These are phyloP conservation scores for Odontamblyopus lacepedii DNA, from an alignment of 2,797 vertebrate species.

Conservation along the genomic window DNA sequence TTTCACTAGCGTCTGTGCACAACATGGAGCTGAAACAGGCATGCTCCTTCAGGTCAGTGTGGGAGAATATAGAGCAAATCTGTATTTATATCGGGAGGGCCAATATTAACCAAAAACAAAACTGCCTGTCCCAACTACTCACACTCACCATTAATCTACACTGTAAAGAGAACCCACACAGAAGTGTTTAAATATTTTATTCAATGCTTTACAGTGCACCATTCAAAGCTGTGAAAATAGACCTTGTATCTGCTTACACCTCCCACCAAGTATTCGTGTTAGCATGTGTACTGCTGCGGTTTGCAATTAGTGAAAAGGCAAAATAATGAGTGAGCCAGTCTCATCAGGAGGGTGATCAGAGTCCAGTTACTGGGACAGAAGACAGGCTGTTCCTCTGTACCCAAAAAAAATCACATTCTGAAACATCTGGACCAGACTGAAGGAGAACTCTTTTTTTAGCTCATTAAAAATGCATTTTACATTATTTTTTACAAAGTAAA, in stretches of 20 bases:
- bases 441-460: slow-evolving; percentile 5
- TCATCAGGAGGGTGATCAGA: slow-evolving; percentile 56
- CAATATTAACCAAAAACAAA: no score
- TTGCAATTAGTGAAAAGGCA: slow-evolving; percentile 24
- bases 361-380: not conserved
- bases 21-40: slow-evolving; percentile 19
- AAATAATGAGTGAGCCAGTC: slow-evolving; percentile 36
- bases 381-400: not conserved
- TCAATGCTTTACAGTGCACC: not conserved
- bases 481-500: slow-evolving; percentile 19
- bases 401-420: not conserved
- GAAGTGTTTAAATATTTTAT: slow-evolving; percentile 13
- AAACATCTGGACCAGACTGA: slow-evolving; percentile 17
- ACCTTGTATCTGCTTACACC: slow-evolving; percentile 45
- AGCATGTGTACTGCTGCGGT: slow-evolving; percentile 29
- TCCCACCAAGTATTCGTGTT: slow-evolving; percentile 25
- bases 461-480: slow-evolving; percentile 34
- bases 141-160: not conserved
- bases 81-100: not conserved
- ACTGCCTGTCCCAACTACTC: no score
- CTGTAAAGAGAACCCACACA: not conserved
- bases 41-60: slow-evolving; percentile 18
- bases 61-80: not conserved
- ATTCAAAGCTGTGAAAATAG: slow-evolving; percentile 9
- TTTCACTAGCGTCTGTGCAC: slow-evolving; percentile 25